phyloP scores from a whole-genome alignment of 2,797 vertebrate genomes.

The Huso huso region DNA sequence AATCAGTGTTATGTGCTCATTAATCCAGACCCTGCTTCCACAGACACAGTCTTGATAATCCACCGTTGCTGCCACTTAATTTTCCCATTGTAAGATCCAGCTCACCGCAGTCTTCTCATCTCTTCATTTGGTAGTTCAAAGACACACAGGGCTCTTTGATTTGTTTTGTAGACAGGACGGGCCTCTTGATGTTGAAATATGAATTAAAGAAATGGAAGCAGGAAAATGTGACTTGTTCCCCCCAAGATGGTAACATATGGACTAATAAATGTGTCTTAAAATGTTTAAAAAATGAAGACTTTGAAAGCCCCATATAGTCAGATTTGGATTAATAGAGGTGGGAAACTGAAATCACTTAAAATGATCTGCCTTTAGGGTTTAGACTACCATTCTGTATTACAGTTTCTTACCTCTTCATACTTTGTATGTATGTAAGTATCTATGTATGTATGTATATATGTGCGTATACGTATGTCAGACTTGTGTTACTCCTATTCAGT shows the following conservation, averaged over 20 bases:
- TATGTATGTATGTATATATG: neutral
- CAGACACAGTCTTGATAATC: too few relatives aligned
- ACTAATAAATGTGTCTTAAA: slow-evolving; percentile 33
- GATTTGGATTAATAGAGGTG: slow-evolving; percentile 29
- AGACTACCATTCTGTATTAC: slow-evolving; percentile 13
- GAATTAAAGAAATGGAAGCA: slow-evolving; percentile 45
- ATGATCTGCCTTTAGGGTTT: slow-evolving; percentile 17
- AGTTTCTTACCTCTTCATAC: neutral
- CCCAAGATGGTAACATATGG: slow-evolving; percentile 39
- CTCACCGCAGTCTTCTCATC: slow-evolving; percentile 52
- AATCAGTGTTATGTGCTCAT: too few relatives aligned
- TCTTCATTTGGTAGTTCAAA: slow-evolving; percentile 58
- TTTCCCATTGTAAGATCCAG: slow-evolving; percentile 29
- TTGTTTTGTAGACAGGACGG: slow-evolving; percentile 38
- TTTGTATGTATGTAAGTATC: too few relatives aligned
- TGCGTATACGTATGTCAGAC: neutral
- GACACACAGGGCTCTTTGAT: slow-evolving; percentile 50
- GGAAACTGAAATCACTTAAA: slow-evolving; percentile 21
- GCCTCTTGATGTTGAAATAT: slow-evolving; percentile 49
- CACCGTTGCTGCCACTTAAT: neutral
- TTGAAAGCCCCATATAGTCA: slow-evolving; percentile 16
- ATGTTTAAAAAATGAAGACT: slow-evolving; percentile 15
- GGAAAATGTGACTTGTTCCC: slow-evolving; percentile 25
- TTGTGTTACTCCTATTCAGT: too few relatives aligned
- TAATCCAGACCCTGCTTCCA: too few relatives aligned